Evolutionary conservation across 2,888 invertebrate species (phyloP).

Genomic region (Osmoderma eremita): DNA sequence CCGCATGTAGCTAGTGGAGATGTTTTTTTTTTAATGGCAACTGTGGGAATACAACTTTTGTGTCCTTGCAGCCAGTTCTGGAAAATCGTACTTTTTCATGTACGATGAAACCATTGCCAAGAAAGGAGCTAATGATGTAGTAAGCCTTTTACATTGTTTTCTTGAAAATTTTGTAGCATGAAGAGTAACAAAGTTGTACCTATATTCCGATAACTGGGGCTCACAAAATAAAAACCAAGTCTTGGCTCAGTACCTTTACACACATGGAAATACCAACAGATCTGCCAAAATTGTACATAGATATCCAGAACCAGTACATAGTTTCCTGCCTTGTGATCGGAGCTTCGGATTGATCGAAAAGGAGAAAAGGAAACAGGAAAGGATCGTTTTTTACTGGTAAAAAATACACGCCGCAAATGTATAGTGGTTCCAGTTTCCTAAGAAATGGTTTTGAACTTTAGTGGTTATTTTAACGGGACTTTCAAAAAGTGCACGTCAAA

Average conservation of each 20-base stretch:
- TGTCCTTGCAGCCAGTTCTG: constrained; percentile 34
- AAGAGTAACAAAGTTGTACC: no score
- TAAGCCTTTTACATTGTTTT: no score
- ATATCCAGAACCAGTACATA: no score
- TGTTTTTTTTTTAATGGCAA: constrained; percentile 41
- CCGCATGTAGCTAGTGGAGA: constrained; percentile 31
- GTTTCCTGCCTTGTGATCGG: no score
- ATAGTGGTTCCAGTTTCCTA: no score
- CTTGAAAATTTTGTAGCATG: background rate
- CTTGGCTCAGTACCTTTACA: no score
- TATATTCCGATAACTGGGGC: no score
- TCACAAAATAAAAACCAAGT: no score
- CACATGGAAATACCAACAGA: no score
- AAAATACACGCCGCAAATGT: no score
- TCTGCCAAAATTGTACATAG: no score
- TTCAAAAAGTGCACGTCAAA: constrained; percentile 36
- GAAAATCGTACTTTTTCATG: constrained; percentile 40
- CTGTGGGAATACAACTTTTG: constrained; percentile 42
- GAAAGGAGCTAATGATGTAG: constrained; percentile 16
- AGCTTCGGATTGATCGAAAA: no score
- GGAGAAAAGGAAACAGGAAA: constrained; percentile 41
- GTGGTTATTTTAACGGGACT: constrained; percentile 38
- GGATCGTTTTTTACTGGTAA: constrained; percentile 39
- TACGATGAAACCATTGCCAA: constrained; percentile 38
- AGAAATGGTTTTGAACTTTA: constrained; percentile 41